Percentiles rank a stretch among this genome's conserved stretches.
Conservation (phyloP, 2,888 invertebrate species). For the Rhagium mordax region DNA sequence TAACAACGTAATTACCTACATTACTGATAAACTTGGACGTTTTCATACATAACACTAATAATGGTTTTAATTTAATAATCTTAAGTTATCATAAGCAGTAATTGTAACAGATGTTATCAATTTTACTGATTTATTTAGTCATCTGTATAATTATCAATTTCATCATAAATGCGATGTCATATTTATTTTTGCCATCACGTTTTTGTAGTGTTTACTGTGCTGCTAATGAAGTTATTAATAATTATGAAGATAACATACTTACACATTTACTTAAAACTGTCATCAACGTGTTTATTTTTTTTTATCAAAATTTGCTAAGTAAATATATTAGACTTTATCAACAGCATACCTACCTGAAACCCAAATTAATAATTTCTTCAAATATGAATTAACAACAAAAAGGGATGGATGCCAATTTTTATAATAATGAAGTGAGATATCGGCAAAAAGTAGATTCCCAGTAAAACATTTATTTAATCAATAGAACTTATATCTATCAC, state of each 20-base stretch:
- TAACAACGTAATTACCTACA: neutral
- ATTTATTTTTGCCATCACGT: neutral
- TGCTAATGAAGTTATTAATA: conserved; percentile 1
- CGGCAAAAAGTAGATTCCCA: too few species aligned
- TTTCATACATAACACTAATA: too few species aligned
- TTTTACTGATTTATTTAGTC: neutral
- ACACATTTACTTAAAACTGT: neutral
- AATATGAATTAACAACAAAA: too few species aligned
- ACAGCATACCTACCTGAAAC: too few species aligned
- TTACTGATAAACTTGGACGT: neutral
- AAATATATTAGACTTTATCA: too few species aligned
- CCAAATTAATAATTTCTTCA: too few species aligned
- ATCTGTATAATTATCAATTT: neutral
- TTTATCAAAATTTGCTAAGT: neutral
- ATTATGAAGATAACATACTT: neutral
- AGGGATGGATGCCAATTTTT: too few species aligned
- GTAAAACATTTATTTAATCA: too few species aligned
- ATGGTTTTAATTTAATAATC: neutral
- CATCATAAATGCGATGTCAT: neutral
- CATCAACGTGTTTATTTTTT: neutral
- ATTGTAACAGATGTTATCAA: neutral
- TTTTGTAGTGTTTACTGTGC: conserved; percentile 5
- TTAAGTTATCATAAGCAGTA: neutral
- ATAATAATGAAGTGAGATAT: too few species aligned
- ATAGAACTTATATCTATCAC: too few species aligned